Evolutionary conservation across 2,888 invertebrate genomes (phyloP).

Genomic region (Agriopis aurantiaria): DNA sequence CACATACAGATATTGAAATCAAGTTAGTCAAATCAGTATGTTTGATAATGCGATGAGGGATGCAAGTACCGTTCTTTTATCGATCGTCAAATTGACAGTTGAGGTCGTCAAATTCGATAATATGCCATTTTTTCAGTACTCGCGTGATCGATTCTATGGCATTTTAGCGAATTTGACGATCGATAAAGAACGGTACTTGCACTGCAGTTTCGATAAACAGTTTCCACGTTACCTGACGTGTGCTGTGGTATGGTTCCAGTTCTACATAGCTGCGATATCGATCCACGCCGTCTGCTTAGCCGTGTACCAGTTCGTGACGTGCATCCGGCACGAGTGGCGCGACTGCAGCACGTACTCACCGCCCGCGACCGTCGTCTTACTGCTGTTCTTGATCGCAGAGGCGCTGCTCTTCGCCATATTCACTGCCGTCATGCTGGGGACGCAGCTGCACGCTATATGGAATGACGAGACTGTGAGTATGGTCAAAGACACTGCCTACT

Average conservation of each 20-base stretch:
- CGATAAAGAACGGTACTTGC: no score
- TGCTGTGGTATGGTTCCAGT: conserved; percentile 86
- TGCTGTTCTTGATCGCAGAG: conserved; percentile 97
- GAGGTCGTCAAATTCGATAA: no score
- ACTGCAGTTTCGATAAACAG: no score
- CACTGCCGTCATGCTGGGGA: conserved; percentile 98
- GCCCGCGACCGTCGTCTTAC: conserved; percentile 96
- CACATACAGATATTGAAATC: no score
- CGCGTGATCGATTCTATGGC: no score
- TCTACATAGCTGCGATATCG: conserved; percentile 99
- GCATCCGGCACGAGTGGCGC: conserved; percentile 97
- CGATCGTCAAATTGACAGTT: no score
- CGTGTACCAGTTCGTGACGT: conserved; percentile 96
- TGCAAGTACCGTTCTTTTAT: no score
- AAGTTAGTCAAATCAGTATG: no score
- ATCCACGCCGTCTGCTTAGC: conserved; percentile 96
- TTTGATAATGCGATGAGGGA: no score
- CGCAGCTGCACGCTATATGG: conserved; percentile 98
- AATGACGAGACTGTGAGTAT: conserved; percentile 97
- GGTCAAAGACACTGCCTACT: neutral
- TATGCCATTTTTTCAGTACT: no score
- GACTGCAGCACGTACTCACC: conserved; percentile 97
- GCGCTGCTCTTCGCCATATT: conserved; percentile 98
- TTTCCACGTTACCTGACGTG: no score
- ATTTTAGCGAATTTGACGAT: no score